Evolutionary conservation across 1,140 invertebrate genomes (phyloP).

Genomic region (Rhysida immarginata): DNA sequence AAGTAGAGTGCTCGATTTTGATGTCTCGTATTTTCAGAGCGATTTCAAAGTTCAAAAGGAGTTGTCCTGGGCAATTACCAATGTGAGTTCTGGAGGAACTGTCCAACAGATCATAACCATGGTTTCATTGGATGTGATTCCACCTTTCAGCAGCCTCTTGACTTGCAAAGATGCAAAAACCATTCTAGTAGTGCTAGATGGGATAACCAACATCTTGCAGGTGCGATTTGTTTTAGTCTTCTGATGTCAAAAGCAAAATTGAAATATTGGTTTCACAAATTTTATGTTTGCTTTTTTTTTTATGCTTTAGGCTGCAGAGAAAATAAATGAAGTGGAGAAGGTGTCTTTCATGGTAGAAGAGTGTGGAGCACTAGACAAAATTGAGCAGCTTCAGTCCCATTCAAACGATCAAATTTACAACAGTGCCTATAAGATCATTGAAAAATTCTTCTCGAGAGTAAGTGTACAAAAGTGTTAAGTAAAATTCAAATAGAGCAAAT

Average conservation of each 20-base stretch:
- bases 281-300: too few relatives aligned
- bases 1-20: not conserved
- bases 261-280: too few relatives aligned
- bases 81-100: slow-evolving; percentile 57
- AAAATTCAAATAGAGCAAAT: too few relatives aligned
- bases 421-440: slow-evolving; percentile 61
- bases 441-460: slow-evolving; percentile 49
- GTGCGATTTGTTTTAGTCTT: too few relatives aligned
- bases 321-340: slow-evolving; percentile 29
- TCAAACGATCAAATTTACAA: slow-evolving; percentile 68
- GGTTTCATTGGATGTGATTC: slow-evolving; percentile 39
- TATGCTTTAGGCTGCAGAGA: slow-evolving; percentile 31
- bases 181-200: slow-evolving; percentile 44
- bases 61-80: slow-evolving; percentile 64
- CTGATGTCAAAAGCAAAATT: too few relatives aligned
- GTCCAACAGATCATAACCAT: slow-evolving; percentile 47
- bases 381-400: slow-evolving; percentile 55
- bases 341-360: slow-evolving; percentile 43
- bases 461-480: not conserved
- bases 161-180: slow-evolving; percentile 39
- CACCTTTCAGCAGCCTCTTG: slow-evolving; percentile 38
- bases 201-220: slow-evolving; percentile 43
- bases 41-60: slow-evolving; percentile 64
- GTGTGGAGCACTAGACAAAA: slow-evolving; percentile 51
- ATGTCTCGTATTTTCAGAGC: slow-evolving; percentile 33